phyloP scores from a whole-genome alignment of 2,797 vertebrate species.

The Ctenochaetus hawaiiensis region DNA sequence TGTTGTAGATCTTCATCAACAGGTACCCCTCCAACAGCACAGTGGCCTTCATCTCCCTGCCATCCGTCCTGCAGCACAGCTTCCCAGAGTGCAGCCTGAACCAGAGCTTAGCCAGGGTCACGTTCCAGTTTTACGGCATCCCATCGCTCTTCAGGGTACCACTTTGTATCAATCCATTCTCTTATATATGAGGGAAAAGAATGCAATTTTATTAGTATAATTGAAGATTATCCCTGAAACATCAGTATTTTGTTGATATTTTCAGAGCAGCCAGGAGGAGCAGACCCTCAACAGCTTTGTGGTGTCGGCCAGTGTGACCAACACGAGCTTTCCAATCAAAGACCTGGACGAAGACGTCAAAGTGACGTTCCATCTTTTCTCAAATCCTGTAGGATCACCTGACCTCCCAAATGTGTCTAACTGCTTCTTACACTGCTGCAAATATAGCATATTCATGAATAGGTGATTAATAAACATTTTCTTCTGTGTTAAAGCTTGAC shows the following conservation, averaged over 20 bases:
- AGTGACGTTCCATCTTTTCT: slow-evolving; percentile 86
- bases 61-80: slow-evolving; percentile 81
- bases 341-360: slow-evolving; percentile 86
- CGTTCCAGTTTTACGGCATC: slow-evolving; percentile 91
- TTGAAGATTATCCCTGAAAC: neutral
- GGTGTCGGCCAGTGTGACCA: slow-evolving; percentile 90
- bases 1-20: slow-evolving; percentile 86
- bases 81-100: slow-evolving; percentile 62
- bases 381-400: slow-evolving; percentile 79
- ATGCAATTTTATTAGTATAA: neutral
- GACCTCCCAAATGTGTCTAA: neutral
- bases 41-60: slow-evolving; percentile 90
- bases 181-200: neutral
- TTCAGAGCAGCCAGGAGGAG: slow-evolving; percentile 73
- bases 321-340: slow-evolving; percentile 77
- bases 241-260: slow-evolving; percentile 12
- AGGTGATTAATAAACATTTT: neutral
- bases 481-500: slow-evolving; percentile 75
- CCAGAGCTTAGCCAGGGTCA: slow-evolving; percentile 79
- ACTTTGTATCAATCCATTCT: neutral
- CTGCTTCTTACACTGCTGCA: neutral
- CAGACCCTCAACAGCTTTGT: slow-evolving; percentile 87
- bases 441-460: neutral
- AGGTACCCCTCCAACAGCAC: slow-evolving; percentile 73
- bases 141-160: slow-evolving; percentile 88